A percentile compares a stretch with the other conserved stretches of the same genome.
Conservation (phyloP, 2,888 invertebrate genomes). For the Dolichopus griseipennis region DNA sequence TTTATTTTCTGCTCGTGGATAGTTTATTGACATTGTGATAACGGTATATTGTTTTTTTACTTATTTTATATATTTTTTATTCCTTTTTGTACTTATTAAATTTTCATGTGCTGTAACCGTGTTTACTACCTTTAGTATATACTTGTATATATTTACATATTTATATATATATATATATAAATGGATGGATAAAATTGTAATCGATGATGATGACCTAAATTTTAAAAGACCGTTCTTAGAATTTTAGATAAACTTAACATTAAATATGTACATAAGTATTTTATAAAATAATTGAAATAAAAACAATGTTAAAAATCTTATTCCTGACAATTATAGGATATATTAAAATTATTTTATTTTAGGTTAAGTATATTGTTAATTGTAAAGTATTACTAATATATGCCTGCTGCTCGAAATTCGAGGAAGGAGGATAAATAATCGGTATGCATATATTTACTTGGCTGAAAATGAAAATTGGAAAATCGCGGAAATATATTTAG, state of each 20-base stretch:
- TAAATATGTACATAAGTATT: background rate
- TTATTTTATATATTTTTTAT: background rate
- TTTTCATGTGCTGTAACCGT: background rate
- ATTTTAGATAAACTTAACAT: background rate
- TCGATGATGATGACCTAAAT: constrained; percentile 3
- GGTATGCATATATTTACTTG: too few species aligned
- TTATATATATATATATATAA: background rate
- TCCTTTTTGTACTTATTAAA: background rate
- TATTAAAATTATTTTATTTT: too few species aligned
- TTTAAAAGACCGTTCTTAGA: background rate
- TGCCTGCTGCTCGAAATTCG: too few species aligned
- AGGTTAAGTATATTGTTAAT: too few species aligned
- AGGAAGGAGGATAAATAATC: too few species aligned
- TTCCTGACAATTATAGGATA: too few species aligned
- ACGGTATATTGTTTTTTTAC: background rate
- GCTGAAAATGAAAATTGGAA: too few species aligned
- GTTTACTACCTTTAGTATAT: background rate
- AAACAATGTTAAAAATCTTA: too few species aligned
- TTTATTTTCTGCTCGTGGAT: background rate
- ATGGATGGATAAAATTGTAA: background rate
- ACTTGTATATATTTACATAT: too few species aligned
- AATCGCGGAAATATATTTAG: too few species aligned
- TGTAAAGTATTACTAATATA: too few species aligned
- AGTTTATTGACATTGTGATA: background rate
- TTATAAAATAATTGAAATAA: too few species aligned